Percentiles rank a stretch among this genome's conserved stretches.
phyloP scores from a whole-genome alignment of 2,888 invertebrate genomes.

The Diaphora mendica region DNA sequence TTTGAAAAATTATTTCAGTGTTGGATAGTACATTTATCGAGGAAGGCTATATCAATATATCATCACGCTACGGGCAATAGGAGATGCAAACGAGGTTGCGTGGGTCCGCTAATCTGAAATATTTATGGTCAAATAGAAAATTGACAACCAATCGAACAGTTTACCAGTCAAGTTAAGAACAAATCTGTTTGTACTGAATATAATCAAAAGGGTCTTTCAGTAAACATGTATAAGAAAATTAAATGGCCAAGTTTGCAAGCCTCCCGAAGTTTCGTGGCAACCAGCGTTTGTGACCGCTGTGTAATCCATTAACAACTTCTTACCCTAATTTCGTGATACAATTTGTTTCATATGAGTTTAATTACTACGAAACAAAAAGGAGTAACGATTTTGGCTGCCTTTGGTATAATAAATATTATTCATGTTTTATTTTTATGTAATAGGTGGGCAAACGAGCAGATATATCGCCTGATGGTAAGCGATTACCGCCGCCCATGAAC shows the following conservation, averaged over 20 bases:
- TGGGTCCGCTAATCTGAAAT: too few species aligned
- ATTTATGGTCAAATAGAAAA: background rate
- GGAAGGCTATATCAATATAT: too few species aligned
- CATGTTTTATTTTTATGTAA: too few species aligned
- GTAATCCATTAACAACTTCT: conserved; percentile 68
- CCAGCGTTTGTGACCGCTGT: conserved; percentile 55
- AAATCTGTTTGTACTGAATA: conserved; percentile 23
- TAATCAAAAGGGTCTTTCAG: conserved; percentile 14
- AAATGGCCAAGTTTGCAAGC: conserved; percentile 48
- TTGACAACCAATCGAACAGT: background rate
- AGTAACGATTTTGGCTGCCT: background rate
- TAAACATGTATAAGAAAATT: conserved; percentile 49
- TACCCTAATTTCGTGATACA: conserved; percentile 51
- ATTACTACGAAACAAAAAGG: background rate
- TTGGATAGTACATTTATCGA: too few species aligned
- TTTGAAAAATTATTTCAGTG: too few species aligned
- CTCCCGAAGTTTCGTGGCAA: conserved; percentile 47
- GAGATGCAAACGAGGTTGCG: too few species aligned
- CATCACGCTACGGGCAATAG: too few species aligned
- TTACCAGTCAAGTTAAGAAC: conserved; percentile 14
- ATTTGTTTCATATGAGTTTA: conserved; percentile 31
- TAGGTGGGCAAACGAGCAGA: too few species aligned
- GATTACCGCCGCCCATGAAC: too few species aligned
- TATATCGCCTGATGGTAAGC: too few species aligned
- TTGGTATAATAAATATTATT: background rate